Evolutionary conservation across 2,113 vertebrate species (phyloP), one percentile per base, ranked within the genome.

Genomic region (Trematomus loennbergii): DNA sequence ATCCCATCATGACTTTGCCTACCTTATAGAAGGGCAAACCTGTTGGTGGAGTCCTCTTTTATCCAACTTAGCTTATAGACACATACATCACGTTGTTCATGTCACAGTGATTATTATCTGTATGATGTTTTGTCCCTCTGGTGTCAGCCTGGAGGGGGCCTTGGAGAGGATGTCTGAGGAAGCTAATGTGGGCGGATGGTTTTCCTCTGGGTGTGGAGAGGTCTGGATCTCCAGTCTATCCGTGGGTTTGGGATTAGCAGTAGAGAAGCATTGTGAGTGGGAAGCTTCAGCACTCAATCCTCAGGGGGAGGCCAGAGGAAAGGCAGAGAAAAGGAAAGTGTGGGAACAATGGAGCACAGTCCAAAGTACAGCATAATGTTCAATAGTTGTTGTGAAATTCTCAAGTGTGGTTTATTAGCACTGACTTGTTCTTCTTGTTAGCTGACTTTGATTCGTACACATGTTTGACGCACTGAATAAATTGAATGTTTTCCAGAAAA

Each of bases 141-240:
- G 50, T 10, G 33, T 69, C 57, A 85, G 66, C 59, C 83, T 75
- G 70, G 36, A 73, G 73, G 78, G 62, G 67, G 65, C 71, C 81
- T 76, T n/a, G 69, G 82, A 87, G 86, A 79, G 70, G 75, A 80
- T 85, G 79, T 87, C 80, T 81, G 71, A 85, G 85, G 83, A 86
- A 81, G 49, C 57, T 40, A 72, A 88, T 75, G 87, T 89, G 72
- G 84, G 85, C 25, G 52, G 78, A 60, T 79, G 71, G 78, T 81
- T 88, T 79, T 84, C 82, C 84, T 84, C 59, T 86, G 82, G 87
- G 84, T 84, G 80, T 78, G 67, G 29, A 86, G 79, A 79, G 79
- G 81, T 89, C 83, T 85, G 53, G 69, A 70, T 74, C 79, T 78
- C 52, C 74, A 64, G 62, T 72, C 18, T 69, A 68, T 84, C 74